Base-by-base conservation (phyloP, 2,797 vertebrate genomes). In the Semotilus atromaculatus region DNA sequence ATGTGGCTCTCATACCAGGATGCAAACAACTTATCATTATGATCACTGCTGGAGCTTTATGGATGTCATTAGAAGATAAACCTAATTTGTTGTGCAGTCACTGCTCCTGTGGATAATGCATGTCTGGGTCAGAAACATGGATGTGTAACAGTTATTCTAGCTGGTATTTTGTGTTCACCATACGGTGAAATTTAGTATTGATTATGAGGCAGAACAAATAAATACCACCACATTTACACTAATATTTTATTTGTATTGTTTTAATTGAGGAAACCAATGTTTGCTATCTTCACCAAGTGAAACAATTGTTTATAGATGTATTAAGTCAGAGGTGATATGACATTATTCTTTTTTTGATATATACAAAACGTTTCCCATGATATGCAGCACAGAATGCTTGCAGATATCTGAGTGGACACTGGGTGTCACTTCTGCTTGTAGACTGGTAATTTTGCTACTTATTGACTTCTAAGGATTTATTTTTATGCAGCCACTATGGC, bases 1-100 rank as follows among this genome's bases (percentile, higher is more conserved):
- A 87, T 43, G 34, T 67, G 70, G 23, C 38, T 85, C 51, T 80
- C 79, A 78, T 80, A 78, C 67, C 81, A 81, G 48, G 34, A 64
- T 71, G 66, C 75, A 88, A 40, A 8, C 16, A 43, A 80, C 31
- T n/a, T 36, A 18, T 88, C 78, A 62, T 62, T 55, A 73, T 77
- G 45, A n/a, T 51, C 53, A 48, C 58, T 7, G n/a, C 34, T 62
- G 72, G 71, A 51, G 40, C 14, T n/a, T 74, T 64, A 78, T 74
- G 68, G 23, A 71, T 34, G 38, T 66, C 67, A 84, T 72, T 77
- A 87, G 66, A 26, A 75, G 40, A 71, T 76, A 82, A 40, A 84
- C 36, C 48, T 36, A 31, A 4, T 31, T 53, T 76, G 36, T 23
- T 78, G n/a, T 75, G 58, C 58, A 73, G 16, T 19, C n/a, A n/a